Evolutionary conservation across 2,797 vertebrate genomes (phyloP).

Genomic region (Lacerta bilineata): DNA sequence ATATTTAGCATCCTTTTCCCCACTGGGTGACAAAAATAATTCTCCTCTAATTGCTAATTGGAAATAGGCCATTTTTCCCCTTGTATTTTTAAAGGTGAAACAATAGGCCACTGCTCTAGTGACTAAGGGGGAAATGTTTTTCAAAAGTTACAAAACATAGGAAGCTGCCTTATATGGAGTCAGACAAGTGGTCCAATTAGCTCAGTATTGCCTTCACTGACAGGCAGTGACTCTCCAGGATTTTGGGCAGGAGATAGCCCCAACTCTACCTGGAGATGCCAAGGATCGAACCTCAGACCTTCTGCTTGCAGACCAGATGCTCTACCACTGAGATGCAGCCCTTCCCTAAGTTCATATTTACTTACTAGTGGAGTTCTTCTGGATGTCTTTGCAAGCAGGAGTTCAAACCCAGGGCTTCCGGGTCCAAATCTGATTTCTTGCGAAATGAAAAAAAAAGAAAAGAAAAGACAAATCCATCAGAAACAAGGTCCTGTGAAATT

Average conservation of each 20-base stretch:
- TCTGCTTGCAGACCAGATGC: too few species aligned
- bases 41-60: conserved; percentile 72
- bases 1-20: conserved; percentile 64
- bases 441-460: neutral
- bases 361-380: neutral
- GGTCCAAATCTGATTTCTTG: neutral
- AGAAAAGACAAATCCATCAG: neutral
- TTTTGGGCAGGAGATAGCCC: too few species aligned
- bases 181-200: neutral
- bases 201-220: neutral
- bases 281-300: too few species aligned
- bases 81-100: conserved; percentile 69
- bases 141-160: neutral
- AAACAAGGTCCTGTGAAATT: neutral
- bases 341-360: neutral
- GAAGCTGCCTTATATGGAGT: neutral
- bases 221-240: too few species aligned
- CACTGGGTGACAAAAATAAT: conserved; percentile 71
- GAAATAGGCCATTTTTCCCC: conserved; percentile 64
- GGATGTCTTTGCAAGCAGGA: neutral
- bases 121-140: conserved; percentile 15
- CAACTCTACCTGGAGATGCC: too few species aligned
- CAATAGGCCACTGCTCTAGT: conserved; percentile 62
- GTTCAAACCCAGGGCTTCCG: neutral
- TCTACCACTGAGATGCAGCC: too few species aligned